Evolutionary conservation across 1,140 invertebrate genomes (phyloP), one percentile per base, ranked within the genome.

Genomic region (Drosophila pectinifera): DNA sequence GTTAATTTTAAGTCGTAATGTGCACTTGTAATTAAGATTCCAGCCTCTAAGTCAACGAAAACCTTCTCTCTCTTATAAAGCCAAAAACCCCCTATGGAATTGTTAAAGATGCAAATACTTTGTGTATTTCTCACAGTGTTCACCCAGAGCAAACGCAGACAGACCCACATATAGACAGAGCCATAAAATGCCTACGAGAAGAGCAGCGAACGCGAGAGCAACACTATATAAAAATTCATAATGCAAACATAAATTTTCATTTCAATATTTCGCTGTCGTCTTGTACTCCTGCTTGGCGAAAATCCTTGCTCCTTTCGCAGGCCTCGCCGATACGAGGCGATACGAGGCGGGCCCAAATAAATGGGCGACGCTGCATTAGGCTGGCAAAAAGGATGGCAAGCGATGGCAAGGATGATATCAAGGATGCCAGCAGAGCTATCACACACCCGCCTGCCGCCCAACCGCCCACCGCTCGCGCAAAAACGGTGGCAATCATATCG

Each of bases 221-320:
- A 89, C 82, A 91, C 89, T 91, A 90, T 91, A 90, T 91, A 90
- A 91, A 91, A 91, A 90, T 90, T 91, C 90, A 90, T 91, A 90
- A 91, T 90, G 90, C 90, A 91, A 91, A 91, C 90, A 91, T 91
- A 91, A 91, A 91, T 91, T 90, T 91, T 91, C 90, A 91, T 91
- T 91, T 91, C 80, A 91, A 91, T 91, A 88, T 91, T 82, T 81
- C 76, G 89, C 82, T 78, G 80, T 83, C 84, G 28, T 53, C 49
- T 53, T 53, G 49, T 89, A 82, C 61, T 65, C 38, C 3, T 38
- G 57, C 55, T 45, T 54, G 62, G 83, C 83, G 77, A 83, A 83
- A 83, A 86, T 88, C 36, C 56, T 58, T 51, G 34, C 53, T 55
- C 31, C 41, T 42, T 58, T 24, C 59, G 13, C 31, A 5, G 24